These are phyloP conservation scores for Dufourea novaeangliae DNA, from an alignment of 1,140 invertebrate species.

Conservation along the genomic window DNA sequence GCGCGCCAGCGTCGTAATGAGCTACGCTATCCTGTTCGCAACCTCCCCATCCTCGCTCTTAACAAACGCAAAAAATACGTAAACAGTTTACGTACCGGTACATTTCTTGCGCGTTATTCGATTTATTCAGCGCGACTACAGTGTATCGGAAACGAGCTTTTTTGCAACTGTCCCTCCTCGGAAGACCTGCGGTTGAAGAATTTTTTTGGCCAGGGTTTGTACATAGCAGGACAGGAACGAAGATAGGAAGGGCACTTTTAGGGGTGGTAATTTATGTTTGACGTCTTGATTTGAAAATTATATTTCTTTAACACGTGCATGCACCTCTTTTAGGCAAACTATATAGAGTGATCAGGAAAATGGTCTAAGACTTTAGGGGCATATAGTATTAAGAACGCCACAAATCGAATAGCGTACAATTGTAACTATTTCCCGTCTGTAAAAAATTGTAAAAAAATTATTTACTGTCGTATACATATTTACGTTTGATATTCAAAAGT, in stretches of 20 bases:
- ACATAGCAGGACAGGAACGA: not conserved
- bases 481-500: too few relatives aligned
- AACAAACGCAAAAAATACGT: not conserved
- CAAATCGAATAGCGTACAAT: too few relatives aligned
- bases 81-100: not conserved
- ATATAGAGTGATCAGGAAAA: too few relatives aligned
- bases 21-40: not conserved
- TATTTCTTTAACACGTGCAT: not conserved
- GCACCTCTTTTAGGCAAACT: too few relatives aligned
- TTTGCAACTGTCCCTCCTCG: not conserved
- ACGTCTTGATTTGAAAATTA: not conserved
- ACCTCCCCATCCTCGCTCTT: not conserved
- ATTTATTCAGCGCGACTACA: not conserved
- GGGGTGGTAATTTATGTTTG: not conserved
- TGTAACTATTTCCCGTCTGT: too few relatives aligned
- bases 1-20: constrained; percentile 11
- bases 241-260: not conserved
- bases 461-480: too few relatives aligned
- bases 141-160: not conserved
- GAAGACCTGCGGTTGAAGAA: not conserved
- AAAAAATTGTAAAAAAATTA: too few relatives aligned
- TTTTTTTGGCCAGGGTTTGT: not conserved
- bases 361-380: too few relatives aligned
- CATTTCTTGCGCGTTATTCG: not conserved
- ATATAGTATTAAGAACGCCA: too few relatives aligned